Conservation (phyloP, 2,888 invertebrate genomes). For the Dendrolimus pini region DNA sequence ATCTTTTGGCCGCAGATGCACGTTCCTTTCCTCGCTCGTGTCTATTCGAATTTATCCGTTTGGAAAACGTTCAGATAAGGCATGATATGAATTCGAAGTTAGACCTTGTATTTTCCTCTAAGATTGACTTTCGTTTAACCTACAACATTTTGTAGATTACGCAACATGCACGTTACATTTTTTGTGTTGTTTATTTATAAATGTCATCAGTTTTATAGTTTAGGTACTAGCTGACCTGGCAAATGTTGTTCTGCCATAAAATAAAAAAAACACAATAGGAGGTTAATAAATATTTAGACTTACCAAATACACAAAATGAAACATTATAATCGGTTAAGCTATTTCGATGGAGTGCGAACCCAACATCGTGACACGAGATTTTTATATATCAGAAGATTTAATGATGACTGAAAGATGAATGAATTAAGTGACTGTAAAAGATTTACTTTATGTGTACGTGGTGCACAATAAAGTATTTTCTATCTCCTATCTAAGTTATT, state of each 20-base stretch:
- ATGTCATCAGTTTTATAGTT: constrained; percentile 2
- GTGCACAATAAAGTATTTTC: no score
- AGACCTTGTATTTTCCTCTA: constrained; percentile 36
- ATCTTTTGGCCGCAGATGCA: constrained; percentile 44
- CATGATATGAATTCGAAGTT: constrained; percentile 49
- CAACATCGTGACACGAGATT: no score
- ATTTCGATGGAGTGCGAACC: no score
- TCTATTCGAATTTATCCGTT: constrained; percentile 34
- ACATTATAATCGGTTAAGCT: no score
- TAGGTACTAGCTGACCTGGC: neutral
- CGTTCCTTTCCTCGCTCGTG: constrained; percentile 31
- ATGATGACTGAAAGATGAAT: no score
- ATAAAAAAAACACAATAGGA: neutral
- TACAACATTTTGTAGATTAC: constrained; percentile 15
- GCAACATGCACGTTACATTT: no score
- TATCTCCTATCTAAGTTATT: no score
- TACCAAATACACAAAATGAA: no score
- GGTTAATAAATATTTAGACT: no score
- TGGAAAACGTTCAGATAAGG: constrained; percentile 44
- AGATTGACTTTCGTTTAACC: constrained; percentile 28
- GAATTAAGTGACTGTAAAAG: no score
- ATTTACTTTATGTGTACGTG: no score
- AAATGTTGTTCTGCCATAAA: neutral
- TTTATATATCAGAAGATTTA: no score
- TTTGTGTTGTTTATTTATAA: constrained; percentile 7